Evolutionary conservation across 2,888 invertebrate genomes (phyloP).

Genomic region (Serripes groenlandicus): DNA sequence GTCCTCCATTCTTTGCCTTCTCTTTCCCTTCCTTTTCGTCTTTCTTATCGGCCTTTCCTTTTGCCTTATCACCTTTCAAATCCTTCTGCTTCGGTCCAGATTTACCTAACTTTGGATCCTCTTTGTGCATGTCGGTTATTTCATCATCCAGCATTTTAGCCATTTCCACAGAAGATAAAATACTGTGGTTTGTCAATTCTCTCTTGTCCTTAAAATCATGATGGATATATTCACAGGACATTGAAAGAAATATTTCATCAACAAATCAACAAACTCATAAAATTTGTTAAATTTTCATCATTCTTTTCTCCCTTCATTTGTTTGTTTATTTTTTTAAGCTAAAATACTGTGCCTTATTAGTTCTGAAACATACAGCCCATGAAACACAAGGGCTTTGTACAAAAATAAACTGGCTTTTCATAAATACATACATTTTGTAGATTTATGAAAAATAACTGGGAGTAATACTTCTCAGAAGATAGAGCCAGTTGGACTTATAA

Average conservation of each 20-base stretch:
- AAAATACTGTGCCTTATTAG: too few species aligned
- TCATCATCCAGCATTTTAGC: constrained; percentile 2
- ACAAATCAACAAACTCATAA: too few species aligned
- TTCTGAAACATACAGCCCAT: too few species aligned
- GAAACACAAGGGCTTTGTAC: neutral
- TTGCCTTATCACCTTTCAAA: neutral
- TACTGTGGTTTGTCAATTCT: constrained; percentile 4
- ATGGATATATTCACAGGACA: neutral
- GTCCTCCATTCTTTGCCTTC: neutral
- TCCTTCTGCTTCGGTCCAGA: neutral
- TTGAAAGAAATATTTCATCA: too few species aligned
- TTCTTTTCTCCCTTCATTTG: neutral
- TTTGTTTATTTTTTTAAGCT: too few species aligned
- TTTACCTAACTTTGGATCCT: neutral
- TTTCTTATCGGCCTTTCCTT: constrained; percentile 9
- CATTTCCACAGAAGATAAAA: constrained; percentile 8
- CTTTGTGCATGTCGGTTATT: neutral
- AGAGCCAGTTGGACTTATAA: too few species aligned
- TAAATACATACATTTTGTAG: too few species aligned
- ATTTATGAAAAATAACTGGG: too few species aligned
- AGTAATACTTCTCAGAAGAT: too few species aligned
- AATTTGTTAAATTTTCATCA: too few species aligned
- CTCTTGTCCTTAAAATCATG: constrained; percentile 14
- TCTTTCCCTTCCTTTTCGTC: neutral
- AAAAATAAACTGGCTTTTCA: neutral